Base-by-base conservation (phyloP, 2,797 vertebrate species). In the Coregonus sp. region DNA sequence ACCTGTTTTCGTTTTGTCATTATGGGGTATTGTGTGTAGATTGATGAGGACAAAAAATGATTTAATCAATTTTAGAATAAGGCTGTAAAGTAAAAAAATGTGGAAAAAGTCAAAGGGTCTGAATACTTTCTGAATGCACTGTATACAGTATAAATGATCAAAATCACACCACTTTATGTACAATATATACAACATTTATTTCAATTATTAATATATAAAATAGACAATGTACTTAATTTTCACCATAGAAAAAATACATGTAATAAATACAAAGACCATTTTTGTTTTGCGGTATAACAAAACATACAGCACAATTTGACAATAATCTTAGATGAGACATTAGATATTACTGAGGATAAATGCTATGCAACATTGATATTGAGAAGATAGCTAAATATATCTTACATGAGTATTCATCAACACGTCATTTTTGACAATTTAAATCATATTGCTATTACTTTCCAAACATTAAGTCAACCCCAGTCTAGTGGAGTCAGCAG, bases 121-220 rank as follows among this genome's bases (percentile, higher is more conserved):
- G 56, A 59, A 59, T 59, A 59, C 5, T 20, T 59, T 59, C 16
- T 9, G 31, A 12, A 20, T 14, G 59, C 59, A 63, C 20, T 63
- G n/a, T 40, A 37, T 9, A 47, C 47, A 40, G 50, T 50, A 47
- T 47, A 15, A 6, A 77, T 68, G 18, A 82, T 52, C 79, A 88
- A 81, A 82, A 78, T 72, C 80, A 83, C 85, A 78, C 85, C 68
- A 75, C 84, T 82, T 86, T 95, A 93, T 94, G 91, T 94, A 95
- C 95, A 95, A 95, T 94, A 95, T 95, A 94, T 95, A 95, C 94
- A 95, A 95, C 93, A 95, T 95, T 95, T 95, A 95, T 94, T 95
- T 93, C 92, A 94, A 94, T 94, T 80, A 83, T 74, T 93, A 94
- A 94, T 93, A 94, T 95, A 94, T 95, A 95, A 95, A 95, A 95